Evolutionary conservation across 2,113 vertebrate species (phyloP).

Genomic region (Clupea harengus): DNA sequence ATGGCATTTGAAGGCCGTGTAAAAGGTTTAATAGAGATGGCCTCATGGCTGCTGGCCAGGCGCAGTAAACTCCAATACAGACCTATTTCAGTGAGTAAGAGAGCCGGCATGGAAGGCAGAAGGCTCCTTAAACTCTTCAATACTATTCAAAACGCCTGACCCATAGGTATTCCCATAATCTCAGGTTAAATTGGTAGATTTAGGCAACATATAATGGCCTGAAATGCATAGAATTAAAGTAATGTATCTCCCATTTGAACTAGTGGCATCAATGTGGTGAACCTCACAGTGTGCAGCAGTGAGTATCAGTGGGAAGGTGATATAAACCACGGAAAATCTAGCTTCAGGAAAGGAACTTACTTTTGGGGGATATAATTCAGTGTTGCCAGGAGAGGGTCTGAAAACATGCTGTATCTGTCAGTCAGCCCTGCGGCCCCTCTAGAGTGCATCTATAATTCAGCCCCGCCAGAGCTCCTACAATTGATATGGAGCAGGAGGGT

Average conservation of each 20-base stretch:
- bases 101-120: background rate
- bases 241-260: background rate
- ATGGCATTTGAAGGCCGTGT: background rate
- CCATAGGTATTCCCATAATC: background rate
- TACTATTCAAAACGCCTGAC: background rate
- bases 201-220: background rate
- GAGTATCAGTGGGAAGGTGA: background rate
- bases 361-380: background rate
- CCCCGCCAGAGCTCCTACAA: slow-evolving; percentile 67
- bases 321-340: background rate
- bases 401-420: slow-evolving; percentile 68
- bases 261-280: background rate
- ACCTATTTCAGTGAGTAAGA: background rate
- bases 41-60: background rate
- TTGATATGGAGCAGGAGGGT: slow-evolving; percentile 56
- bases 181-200: background rate
- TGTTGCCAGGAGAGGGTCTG: slow-evolving; percentile 47
- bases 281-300: background rate
- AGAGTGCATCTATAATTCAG: slow-evolving; percentile 70
- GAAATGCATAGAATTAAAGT: background rate
- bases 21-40: background rate
- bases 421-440: slow-evolving; percentile 65
- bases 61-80: background rate
- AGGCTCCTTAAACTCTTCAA: background rate
- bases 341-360: background rate